Base-by-base conservation (phyloP, 2,797 vertebrate species). In the Sylvia borin region DNA sequence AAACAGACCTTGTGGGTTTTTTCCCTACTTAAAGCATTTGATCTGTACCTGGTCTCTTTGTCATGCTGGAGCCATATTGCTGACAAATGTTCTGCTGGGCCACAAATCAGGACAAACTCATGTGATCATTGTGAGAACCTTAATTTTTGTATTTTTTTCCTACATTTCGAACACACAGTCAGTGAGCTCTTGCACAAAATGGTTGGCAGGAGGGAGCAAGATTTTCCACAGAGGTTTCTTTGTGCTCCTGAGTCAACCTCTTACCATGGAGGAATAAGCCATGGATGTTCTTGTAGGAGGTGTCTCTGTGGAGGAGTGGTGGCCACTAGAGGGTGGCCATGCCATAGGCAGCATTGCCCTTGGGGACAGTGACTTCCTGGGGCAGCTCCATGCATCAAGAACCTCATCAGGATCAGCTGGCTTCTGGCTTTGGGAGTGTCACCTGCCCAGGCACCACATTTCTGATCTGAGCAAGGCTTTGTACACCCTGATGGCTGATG, bases 251-350 rank as follows among this genome's bases (percentile, higher is more conserved):
- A 40, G 15, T 57, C 34, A 45, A 42, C 13, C 22, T 74, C 47
- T 65, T 10, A 12, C 8, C 48, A 36, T 4, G 0, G 43, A 70
- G 51, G 14, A 60, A 7, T 13, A 32, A 71, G 20, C 21, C 17
- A 32, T 7, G 57, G 66, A 14, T 29, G 48, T 16, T 38, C 38
- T 13, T 0, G 0, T 1, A 5, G 47, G 34, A 62, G 84, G 40
- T 4, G n/a, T 4, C 65, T 29, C 72, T 32, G 26, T n/a, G 85
- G 83, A 54, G 54, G 54, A 61, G 11, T 29, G 88, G 94, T 93
- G 92, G 85, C 95, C 93, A 73, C 92, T 90, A 93, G 94, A 93
- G 73, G 96, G 92, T 95, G 88, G 79, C 90, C 91, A 92, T 65
- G 89, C n/a, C 84, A 55, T 18, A 38, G 81, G 32, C 74, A 73